Evolutionary conservation across 1,140 invertebrate genomes (phyloP), one percentile per base, ranked within the genome.

Genomic region (Magallana angulata): DNA sequence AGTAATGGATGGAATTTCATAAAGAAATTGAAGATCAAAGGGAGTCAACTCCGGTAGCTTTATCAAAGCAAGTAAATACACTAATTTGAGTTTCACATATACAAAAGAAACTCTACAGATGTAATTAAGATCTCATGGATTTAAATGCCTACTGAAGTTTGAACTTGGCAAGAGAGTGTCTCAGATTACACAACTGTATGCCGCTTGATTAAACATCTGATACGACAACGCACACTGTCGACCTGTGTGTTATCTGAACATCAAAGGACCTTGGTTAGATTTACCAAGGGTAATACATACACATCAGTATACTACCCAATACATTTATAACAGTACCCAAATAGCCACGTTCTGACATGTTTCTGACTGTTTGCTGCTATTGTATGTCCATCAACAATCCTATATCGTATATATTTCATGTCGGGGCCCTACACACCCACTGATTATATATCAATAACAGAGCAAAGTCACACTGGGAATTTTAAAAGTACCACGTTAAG

Each of bases 171-270:
- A 64, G 60, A 76, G 24, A 30, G 36, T 76, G 14, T 36, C 68
- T 48, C 36, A 48, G 0, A 76, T 76, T 76, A 76, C 68, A 76
- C 68, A 76, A 76, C 68, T 76, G 24, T 30, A 76, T 30, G 36
- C 24, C 12, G 7, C 68, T 11, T 30, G 68, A 76, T 36, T 76
- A 76, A 76, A 76, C 68, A 76, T 48, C 36, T 30, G 24, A 76
- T 71, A 18, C 5, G 1, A 48, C 36, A 48, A 2, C 5, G 36
- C 3, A 48, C 5, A 48, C 36, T 4, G 36, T 48, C 36, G 36
- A 48, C 36, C 36, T 48, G 9, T 24, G 12, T 7, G 8, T 76
- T 76, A 30, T 76, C 68, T 24, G 24, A 12, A 12, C 9, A 36
- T 76, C 30, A 76, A 36, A 76, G 68, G 18, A 2, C 6, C 68